Percentiles rank a stretch among this genome's conserved stretches.
Evolutionary conservation across 2,113 vertebrate species (phyloP).

Genomic region (Pedetes capensis): DNA sequence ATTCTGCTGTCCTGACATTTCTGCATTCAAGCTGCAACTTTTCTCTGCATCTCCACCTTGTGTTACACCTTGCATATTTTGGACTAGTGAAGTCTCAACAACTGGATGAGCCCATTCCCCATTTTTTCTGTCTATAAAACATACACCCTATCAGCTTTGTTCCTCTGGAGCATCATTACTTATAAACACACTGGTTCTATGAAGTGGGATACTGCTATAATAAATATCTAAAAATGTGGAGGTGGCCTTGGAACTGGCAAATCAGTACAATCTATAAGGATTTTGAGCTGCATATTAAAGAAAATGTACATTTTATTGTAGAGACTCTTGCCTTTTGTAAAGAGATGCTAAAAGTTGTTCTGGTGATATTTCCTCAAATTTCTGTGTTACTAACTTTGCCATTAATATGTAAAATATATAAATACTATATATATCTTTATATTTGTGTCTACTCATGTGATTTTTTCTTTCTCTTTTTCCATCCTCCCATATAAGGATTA

Average conservation of each 20-base stretch:
- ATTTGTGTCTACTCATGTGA: background rate
- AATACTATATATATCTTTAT: background rate
- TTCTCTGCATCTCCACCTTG: rapidly evolving
- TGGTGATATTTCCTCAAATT: background rate
- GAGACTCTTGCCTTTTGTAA: background rate
- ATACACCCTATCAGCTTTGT: background rate
- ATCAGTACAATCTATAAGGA: background rate
- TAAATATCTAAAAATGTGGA: background rate
- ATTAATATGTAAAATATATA: background rate
- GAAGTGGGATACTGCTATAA: background rate
- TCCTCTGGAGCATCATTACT: background rate
- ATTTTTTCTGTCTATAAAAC: background rate
- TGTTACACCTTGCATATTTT: background rate
- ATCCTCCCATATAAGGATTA: background rate
- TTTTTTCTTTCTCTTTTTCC: background rate
- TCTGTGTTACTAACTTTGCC: background rate
- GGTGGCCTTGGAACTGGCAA: background rate
- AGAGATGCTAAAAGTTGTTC: background rate
- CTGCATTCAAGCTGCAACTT: background rate
- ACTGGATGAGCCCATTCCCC: rapidly evolving
- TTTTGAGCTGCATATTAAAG: background rate
- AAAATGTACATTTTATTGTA: background rate
- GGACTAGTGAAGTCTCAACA: background rate
- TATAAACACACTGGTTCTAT: background rate
- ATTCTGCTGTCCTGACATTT: background rate